These are phyloP conservation scores for Maniola hyperantus DNA, from an alignment of 2,888 invertebrate species.

Conservation along the genomic window DNA sequence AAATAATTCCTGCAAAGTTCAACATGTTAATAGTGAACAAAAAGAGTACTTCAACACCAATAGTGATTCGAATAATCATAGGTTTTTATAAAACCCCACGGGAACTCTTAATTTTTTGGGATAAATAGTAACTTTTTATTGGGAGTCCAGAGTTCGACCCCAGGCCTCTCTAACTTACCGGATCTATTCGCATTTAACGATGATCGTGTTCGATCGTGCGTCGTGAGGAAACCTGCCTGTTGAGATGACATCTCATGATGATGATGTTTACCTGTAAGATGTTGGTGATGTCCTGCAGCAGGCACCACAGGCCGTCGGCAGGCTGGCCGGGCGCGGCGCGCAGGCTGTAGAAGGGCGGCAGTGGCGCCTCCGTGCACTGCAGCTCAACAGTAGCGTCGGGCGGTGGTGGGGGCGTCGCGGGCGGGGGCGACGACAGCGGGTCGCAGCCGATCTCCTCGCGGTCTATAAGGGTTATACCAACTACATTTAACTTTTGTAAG, in stretches of 20 bases:
- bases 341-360: conserved; percentile 91
- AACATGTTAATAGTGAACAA: no score
- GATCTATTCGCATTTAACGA: no score
- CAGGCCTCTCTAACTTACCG: no score
- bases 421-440: conserved; percentile 82
- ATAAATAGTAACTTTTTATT: no score
- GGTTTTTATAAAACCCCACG: no score
- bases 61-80: no score
- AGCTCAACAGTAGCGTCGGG: conserved; percentile 86
- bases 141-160: no score
- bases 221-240: no score
- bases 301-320: conserved; percentile 88
- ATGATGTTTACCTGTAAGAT: conserved; percentile 81
- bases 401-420: conserved; percentile 78
- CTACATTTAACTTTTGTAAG: conserved; percentile 37
- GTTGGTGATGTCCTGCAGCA: conserved; percentile 90
- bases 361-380: conserved; percentile 89
- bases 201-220: no score
- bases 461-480: conserved; percentile 53
- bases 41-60: no score
- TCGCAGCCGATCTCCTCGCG: conserved; percentile 83
- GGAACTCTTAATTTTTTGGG: no score
- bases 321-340: conserved; percentile 82
- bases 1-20: neutral
- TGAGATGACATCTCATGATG: no score